Evolutionary conservation across 2,113 vertebrate genomes (phyloP), one percentile per base, ranked within the genome.

Genomic region (Microcebus tavaratra): DNA sequence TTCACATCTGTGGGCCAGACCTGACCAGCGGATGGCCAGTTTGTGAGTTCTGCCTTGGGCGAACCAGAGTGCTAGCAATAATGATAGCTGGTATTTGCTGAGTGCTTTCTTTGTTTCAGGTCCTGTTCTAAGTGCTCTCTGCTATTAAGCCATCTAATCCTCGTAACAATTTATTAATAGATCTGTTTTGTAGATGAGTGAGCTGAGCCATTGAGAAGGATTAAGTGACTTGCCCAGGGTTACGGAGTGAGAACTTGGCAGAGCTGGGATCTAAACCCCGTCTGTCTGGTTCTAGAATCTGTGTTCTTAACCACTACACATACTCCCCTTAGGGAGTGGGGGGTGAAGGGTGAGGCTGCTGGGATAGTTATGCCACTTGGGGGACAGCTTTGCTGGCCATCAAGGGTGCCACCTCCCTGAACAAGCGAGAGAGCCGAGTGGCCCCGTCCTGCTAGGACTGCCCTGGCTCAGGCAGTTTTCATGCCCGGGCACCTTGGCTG

Each of bases 121-220:
- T 53, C 70, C 79, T 65, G 8, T 87, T n/a, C 42, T 83, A 59
- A 78, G 15, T 9, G 42, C n/a, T 67, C 7, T 0, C 21, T 83
- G 92, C 80, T 88, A 75, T 57, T 70, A 90, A 96, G 76, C 81
- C 93, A 57, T 36, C 50, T 90, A 95, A 97, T 94, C 96, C 81
- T 65, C 67, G 13, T 92, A 92, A 90, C 79, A 50, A 20, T 75
- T 88, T 93, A 55, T 94, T 82, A 85, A 93, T 88, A 86, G 83
- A 96, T 89, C 95, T 73, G 50, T 94, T 96, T 96, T 72, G 92
- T 70, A 96, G 79, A 45, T 96, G 86, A 96, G 87, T 82, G 59
- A 93, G 34, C 94, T 70, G 81, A 63, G 48, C 94, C 73, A 0
- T 6, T 12, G 25, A 68, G 48, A 70, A 25, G 88, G 81, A 97